Base-by-base conservation (phyloP, 2,888 invertebrate species). In the Drosophila phalerata region DNA sequence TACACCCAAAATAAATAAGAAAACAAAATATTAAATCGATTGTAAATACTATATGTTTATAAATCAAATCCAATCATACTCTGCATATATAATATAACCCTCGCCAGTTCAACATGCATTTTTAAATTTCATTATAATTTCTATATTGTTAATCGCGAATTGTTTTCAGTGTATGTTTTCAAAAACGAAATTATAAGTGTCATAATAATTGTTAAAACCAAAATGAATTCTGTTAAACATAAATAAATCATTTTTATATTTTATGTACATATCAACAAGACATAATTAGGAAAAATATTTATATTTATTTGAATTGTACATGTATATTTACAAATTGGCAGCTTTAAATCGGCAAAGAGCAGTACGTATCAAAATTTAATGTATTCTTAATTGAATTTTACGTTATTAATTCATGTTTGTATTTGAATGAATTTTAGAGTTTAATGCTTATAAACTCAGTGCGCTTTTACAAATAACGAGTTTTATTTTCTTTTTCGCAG, bases 401-500 rank as follows among this genome's bases (percentile, higher is more conserved):
- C 47, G 56, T 78, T 63, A 52, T 63, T 63, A 22, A 52, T 30
- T 76, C 69, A 70, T 72, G 63, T 62, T 74, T 80, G 57, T 57
- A 51, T 73, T 75, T 73, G 52, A 84, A 71, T 73, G 60, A 60
- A 57, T 62, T 68, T 64, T 34, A 40, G 6, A 55, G 15, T 38
- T 56, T 63, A 22, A 48, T 72, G 47, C 43, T 47, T 51, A 9
- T 43, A 4, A 47, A 40, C 13, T 47, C 34, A 15, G 30, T 28
- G 15, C 56, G 56, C 52, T 45, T 63, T 11, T 47, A 63, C 34
- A 64, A 74, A 68, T 73, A 73, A 76, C 38, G 42, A 61, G 47
- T 69, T 61, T 48, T 67, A 32, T 66, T 83, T 73, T 90, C 71
- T 89, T 79, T 72, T 90, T 73, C 81, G 67, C 91, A 91, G 90